Evolutionary conservation across 2,113 vertebrate species (phyloP).

Genomic region (Oxyura jamaicensis): DNA sequence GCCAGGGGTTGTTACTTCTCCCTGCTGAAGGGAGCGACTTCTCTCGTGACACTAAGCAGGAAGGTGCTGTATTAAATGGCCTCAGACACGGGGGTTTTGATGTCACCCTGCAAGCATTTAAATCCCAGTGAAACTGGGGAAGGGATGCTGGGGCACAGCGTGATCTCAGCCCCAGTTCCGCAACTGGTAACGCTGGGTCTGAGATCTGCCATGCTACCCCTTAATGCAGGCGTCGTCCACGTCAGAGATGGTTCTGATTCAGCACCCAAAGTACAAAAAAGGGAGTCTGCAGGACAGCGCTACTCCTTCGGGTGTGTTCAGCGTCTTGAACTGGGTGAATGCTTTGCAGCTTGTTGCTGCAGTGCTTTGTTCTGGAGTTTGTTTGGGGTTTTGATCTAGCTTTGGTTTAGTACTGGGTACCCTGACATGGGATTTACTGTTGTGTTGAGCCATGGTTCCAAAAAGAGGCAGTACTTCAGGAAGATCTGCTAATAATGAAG

Average conservation of each 20-base stretch:
- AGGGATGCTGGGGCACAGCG: neutral
- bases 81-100: neutral
- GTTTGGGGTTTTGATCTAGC: neutral
- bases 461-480: neutral
- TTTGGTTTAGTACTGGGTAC: neutral
- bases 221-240: neutral
- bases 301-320: neutral
- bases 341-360: neutral
- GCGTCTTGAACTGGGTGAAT: neutral
- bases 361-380: neutral
- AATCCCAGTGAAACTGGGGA: neutral
- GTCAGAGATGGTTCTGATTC: rapidly evolving
- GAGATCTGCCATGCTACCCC: rapidly evolving
- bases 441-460: neutral
- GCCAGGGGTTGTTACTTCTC: neutral
- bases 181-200: rapidly evolving
- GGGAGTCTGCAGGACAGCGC: too few relatives aligned
- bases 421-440: neutral
- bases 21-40: neutral
- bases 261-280: neutral
- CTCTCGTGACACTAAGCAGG: neutral
- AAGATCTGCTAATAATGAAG: neutral
- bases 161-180: neutral
- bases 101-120: neutral
- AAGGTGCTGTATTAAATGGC: neutral